Percentiles rank a stretch among this genome's conserved stretches.
Conservation (phyloP, 2,113 vertebrate genomes). For the Apteryx owenii region DNA sequence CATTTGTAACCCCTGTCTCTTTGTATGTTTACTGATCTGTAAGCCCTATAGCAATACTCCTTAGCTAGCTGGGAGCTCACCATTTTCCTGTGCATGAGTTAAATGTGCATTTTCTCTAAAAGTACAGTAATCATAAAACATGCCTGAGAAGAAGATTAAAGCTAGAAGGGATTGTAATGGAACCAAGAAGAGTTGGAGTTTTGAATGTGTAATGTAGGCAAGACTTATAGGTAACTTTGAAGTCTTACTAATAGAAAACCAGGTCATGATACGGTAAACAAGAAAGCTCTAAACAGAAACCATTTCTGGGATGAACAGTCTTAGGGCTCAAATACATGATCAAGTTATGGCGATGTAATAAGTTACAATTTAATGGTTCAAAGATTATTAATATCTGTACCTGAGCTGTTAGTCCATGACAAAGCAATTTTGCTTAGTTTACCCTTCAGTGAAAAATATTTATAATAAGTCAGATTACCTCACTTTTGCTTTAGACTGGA, state of each 20-base stretch:
- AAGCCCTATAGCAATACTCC: background rate
- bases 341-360: no score
- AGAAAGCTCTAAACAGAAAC: background rate
- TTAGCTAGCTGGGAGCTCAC: background rate
- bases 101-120: background rate
- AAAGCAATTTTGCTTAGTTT: background rate
- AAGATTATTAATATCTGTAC: no score
- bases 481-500: background rate
- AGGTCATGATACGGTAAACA: background rate
- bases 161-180: background rate
- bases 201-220: background rate
- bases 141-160: background rate
- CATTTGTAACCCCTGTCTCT: background rate
- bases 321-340: background rate
- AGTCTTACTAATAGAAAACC: background rate
- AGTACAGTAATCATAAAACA: background rate
- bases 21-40: background rate
- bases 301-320: background rate
- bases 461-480: background rate
- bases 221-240: background rate
- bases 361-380: no score
- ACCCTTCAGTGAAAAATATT: background rate
- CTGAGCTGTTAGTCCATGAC: no score
- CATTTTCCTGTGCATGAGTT: background rate
- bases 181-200: background rate